Percentiles rank a stretch among this genome's conserved stretches.
phyloP scores from a whole-genome alignment of 2,888 invertebrate genomes.

The Spatulosminthurus flaviceps region DNA sequence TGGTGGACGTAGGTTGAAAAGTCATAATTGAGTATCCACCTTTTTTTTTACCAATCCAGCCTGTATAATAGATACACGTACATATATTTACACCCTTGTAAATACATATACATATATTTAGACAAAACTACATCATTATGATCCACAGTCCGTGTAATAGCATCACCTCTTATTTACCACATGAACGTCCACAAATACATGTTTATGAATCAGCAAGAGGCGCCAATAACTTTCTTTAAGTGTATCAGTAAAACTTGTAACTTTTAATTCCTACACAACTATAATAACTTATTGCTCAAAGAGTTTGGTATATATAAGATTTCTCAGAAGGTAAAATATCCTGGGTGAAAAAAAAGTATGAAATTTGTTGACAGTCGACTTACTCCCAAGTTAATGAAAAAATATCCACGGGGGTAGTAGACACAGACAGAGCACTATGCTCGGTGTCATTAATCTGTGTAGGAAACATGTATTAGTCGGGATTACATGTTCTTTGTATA shows the following conservation, averaged over 20 bases:
- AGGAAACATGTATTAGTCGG: not conserved
- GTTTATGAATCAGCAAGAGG: too few species aligned
- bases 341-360: not conserved
- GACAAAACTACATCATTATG: not conserved
- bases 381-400: not conserved
- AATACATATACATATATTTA: too few species aligned
- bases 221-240: slow-evolving; percentile 16
- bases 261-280: not conserved
- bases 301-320: too few species aligned
- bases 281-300: too few species aligned
- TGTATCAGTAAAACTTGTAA: not conserved
- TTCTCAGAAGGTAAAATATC: too few species aligned
- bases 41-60: not conserved
- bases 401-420: not conserved
- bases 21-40: slow-evolving; percentile 1
- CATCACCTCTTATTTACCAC: not conserved
- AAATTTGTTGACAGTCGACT: slow-evolving; percentile 10
- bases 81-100: too few species aligned
- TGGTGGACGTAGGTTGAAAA: slow-evolving; percentile 7
- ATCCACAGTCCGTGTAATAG: not conserved
- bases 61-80: not conserved
- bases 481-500: not conserved
- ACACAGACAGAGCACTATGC: too few species aligned
- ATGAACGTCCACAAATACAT: too few species aligned
- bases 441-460: slow-evolving; percentile 1